Percentiles rank a stretch among this genome's conserved stretches.
Conservation (phyloP, 2,113 vertebrate species). For the Ailurus styani region DNA sequence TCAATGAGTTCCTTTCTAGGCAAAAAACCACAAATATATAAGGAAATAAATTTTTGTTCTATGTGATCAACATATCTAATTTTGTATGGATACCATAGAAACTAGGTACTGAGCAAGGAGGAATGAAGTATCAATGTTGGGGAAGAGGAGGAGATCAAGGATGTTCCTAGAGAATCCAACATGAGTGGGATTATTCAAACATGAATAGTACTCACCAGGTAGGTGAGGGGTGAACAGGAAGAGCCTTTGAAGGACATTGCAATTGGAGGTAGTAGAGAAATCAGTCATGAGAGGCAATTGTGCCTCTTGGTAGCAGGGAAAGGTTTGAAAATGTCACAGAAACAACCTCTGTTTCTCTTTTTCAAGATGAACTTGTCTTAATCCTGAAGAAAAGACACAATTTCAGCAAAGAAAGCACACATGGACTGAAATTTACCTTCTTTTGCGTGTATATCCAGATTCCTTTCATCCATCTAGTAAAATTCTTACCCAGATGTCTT, state of each 20-base stretch:
- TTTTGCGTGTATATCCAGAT: neutral
- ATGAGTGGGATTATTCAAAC: neutral
- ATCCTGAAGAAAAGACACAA: neutral
- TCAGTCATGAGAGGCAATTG: neutral
- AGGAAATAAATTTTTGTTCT: neutral
- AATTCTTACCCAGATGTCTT: neutral
- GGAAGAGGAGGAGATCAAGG: neutral
- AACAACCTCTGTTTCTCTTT: neutral
- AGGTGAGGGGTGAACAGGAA: neutral
- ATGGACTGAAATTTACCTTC: neutral
- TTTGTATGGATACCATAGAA: neutral
- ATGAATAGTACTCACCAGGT: neutral
- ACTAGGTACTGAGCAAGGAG: neutral
- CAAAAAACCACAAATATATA: neutral
- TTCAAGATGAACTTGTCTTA: neutral
- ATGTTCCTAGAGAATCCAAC: neutral
- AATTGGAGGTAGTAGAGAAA: neutral
- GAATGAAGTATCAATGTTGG: neutral
- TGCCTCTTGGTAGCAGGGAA: neutral
- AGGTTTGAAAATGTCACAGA: neutral
- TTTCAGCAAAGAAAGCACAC: neutral
- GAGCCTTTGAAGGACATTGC: neutral
- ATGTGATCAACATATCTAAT: neutral
- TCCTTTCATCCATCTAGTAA: neutral
- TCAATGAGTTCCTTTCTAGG: neutral